Percentiles rank a stretch among this genome's conserved stretches.
Conservation (phyloP, 2,797 vertebrate genomes). For the Coluber constrictor region DNA sequence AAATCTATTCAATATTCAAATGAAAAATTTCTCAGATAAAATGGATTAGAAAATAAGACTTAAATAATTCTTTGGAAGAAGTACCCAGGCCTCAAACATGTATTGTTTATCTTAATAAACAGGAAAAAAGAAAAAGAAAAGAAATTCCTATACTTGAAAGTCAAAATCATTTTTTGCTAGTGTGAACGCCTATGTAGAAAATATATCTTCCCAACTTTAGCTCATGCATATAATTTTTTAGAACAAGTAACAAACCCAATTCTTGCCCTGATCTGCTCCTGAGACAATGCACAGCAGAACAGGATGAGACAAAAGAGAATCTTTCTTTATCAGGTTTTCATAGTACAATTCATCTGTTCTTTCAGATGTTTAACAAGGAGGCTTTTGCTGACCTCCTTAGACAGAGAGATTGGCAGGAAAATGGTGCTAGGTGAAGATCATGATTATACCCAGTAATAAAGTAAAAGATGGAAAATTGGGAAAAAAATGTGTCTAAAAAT, state of each 20-base stretch:
- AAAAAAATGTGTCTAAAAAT: background rate
- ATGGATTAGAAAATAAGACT: background rate
- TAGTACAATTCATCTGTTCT: conserved; percentile 61
- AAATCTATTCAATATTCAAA: background rate
- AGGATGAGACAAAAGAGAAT: conserved; percentile 29
- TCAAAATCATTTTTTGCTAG: background rate
- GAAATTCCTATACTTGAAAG: background rate
- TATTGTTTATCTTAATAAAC: background rate
- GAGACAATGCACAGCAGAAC: conserved; percentile 51
- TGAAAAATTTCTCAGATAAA: background rate
- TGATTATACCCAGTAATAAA: conserved; percentile 52
- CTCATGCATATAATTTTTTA: conserved; percentile 50
- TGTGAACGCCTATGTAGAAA: background rate
- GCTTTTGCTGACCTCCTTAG: conserved; percentile 56
- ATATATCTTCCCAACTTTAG: conserved; percentile 25
- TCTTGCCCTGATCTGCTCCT: conserved; percentile 42
- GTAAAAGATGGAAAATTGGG: conserved; percentile 37
- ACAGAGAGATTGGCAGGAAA: conserved; percentile 51
- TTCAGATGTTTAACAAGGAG: conserved; percentile 61
- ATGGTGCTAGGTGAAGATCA: conserved; percentile 47
- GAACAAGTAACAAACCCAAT: conserved; percentile 31
- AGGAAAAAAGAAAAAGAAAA: background rate
- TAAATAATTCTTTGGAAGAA: background rate
- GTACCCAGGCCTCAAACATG: background rate
- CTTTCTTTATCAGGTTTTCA: conserved; percentile 47